These are phyloP conservation scores for Megalops atlanticus DNA, from an alignment of 2,113 vertebrate genomes.

Conservation along the genomic window DNA sequence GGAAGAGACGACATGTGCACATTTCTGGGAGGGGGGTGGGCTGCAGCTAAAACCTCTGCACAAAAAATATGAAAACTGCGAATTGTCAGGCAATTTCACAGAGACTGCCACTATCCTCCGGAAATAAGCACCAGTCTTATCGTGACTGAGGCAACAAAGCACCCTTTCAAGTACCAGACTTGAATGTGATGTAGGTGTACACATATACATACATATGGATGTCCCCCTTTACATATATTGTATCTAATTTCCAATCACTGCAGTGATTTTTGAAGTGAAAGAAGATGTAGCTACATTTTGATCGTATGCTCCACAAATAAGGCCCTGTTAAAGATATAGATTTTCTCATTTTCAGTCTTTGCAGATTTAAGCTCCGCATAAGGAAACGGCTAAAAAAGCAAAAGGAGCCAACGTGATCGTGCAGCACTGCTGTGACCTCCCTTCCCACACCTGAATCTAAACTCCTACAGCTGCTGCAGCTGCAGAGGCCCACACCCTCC, in stretches of 20 bases:
- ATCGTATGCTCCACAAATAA: not conserved
- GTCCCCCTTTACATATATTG: not conserved
- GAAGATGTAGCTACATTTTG: not conserved
- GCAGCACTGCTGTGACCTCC: not conserved
- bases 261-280: not conserved
- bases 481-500: not conserved
- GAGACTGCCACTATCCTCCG: not conserved
- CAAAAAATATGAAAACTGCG: not conserved
- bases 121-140: not conserved
- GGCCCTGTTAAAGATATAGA: not conserved
- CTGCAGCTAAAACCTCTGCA: not conserved
- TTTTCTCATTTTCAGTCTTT: not conserved
- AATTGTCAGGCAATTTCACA: not conserved
- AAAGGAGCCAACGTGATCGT: not conserved
- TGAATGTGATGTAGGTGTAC: not conserved
- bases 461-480: not conserved
- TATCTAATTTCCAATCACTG: not conserved
- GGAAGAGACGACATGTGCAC: not conserved
- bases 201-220: not conserved
- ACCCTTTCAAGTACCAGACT: not conserved
- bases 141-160: not conserved
- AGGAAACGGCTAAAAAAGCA: not conserved
- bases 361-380: too few species aligned
- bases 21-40: not conserved
- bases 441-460: not conserved